phyloP scores from a whole-genome alignment of 2,113 vertebrate species.

The Bagarius yarrelli region DNA sequence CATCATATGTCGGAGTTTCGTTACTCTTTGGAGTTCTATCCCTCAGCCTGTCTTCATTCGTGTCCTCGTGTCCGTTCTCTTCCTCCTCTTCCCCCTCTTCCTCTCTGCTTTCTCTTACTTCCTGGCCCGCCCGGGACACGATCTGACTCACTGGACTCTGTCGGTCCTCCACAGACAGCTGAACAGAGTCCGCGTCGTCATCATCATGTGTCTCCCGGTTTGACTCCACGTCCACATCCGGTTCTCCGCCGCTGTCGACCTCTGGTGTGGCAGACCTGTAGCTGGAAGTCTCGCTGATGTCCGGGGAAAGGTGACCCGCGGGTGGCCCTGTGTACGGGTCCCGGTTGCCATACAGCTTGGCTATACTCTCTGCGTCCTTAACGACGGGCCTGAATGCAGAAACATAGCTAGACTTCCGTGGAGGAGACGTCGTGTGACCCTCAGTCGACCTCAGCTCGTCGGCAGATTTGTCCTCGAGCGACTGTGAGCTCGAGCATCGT shows the following conservation, averaged over 20 bases:
- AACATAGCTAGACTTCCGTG: constrained; percentile 83
- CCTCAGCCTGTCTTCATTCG: constrained; percentile 60
- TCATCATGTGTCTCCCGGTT: constrained; percentile 83
- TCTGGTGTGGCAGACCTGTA: constrained; percentile 86
- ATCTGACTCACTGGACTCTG: constrained; percentile 59
- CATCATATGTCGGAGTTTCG: constrained; percentile 66
- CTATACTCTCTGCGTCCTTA: constrained; percentile 90
- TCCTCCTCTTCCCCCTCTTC: constrained; percentile 33
- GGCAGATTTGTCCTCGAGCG: constrained; percentile 77
- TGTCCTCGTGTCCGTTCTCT: not conserved
- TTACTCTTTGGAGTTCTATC: constrained; percentile 67
- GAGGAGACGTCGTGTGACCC: constrained; percentile 66
- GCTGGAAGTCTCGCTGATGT: constrained; percentile 92
- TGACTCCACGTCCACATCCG: constrained; percentile 92
- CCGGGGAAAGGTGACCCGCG: constrained; percentile 84
- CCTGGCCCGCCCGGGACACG: not conserved
- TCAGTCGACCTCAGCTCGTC: constrained; percentile 74
- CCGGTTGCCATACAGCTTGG: constrained; percentile 88
- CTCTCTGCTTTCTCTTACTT: constrained; percentile 56
- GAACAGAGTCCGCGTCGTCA: constrained; percentile 65
- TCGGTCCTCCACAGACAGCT: constrained; percentile 61
- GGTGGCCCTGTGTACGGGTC: constrained; percentile 73
- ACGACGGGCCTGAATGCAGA: constrained; percentile 93
- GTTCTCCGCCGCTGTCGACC: constrained; percentile 84
- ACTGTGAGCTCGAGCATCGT: constrained; percentile 74